Evolutionary conservation across 2,888 invertebrate genomes (phyloP).

Genomic region (Stramonita haemastoma): DNA sequence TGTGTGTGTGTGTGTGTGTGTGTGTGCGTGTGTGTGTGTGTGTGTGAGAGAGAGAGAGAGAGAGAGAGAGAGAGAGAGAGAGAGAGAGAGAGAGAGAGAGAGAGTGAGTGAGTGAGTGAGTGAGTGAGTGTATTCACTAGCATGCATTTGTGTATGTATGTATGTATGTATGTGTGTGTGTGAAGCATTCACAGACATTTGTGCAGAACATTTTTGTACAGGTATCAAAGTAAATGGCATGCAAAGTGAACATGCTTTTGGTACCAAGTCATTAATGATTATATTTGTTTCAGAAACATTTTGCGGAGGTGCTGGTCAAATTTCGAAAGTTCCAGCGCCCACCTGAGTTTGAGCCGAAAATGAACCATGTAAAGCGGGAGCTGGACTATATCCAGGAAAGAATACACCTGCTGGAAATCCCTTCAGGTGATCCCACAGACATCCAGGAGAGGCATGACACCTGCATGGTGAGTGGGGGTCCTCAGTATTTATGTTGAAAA

Average conservation of each 20-base stretch:
- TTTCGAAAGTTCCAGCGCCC: conserved; percentile 79
- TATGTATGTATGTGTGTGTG: no score
- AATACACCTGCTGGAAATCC: conserved; percentile 84
- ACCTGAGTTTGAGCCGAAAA: conserved; percentile 83
- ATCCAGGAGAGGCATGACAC: conserved; percentile 73
- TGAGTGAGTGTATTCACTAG: no score
- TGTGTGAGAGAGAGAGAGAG: neutral
- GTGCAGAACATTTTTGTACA: neutral
- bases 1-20: conserved; percentile 1
- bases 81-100: no score
- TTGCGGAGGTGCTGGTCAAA: conserved; percentile 81
- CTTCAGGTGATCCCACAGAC: conserved; percentile 86
- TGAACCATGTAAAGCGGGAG: conserved; percentile 84
- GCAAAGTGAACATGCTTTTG: neutral
- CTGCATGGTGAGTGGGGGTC: conserved; percentile 83
- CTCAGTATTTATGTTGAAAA: no score
- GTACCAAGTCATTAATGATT: neutral
- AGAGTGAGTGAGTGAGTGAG: no score
- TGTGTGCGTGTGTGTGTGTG: neutral
- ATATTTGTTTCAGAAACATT: conserved; percentile 79
- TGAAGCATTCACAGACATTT: neutral
- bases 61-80: no score
- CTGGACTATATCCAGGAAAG: conserved; percentile 86
- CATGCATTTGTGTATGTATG: no score
- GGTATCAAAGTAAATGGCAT: neutral